Conservation (phyloP, 2,797 vertebrate genomes). For the Oophaga sylvatica region DNA sequence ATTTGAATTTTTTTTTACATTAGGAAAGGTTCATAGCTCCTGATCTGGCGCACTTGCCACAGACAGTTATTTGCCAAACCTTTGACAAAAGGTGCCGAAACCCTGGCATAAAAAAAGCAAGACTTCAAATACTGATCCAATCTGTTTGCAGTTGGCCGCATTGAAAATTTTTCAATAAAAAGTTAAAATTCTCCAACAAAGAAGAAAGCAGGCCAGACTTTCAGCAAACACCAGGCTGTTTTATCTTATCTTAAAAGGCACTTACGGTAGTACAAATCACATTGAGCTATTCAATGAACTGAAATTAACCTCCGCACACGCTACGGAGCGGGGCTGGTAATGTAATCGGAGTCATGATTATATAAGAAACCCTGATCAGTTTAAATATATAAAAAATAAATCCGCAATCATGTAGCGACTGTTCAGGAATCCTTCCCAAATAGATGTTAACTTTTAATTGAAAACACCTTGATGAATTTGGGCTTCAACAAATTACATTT, state of each 20-base stretch:
- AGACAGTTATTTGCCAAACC: not conserved
- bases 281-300: slow-evolving; percentile 26
- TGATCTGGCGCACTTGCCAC: too few relatives aligned
- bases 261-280: not conserved
- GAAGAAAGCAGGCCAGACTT: not conserved
- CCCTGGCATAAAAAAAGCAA: not conserved
- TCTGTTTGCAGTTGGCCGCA: not conserved
- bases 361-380: slow-evolving; percentile 40
- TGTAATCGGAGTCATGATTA: slow-evolving; percentile 29
- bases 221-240: not conserved
- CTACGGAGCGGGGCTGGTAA: not conserved
- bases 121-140: not conserved
- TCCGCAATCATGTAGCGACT: slow-evolving; percentile 11
- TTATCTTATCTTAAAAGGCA: slow-evolving; percentile 14
- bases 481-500: slow-evolving; percentile 35
- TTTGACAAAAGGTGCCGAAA: not conserved
- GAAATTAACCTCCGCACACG: slow-evolving; percentile 33
- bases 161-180: not conserved
- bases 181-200: not conserved
- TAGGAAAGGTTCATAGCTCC: too few relatives aligned
- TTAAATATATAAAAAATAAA: slow-evolving; percentile 51
- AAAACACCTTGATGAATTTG: slow-evolving; percentile 59
- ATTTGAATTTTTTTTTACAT: too few relatives aligned
- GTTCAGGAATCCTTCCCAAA: slow-evolving; percentile 47
- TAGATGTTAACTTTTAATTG: slow-evolving; percentile 28